Percentiles rank a stretch among this genome's conserved stretches.
phyloP scores from a whole-genome alignment of 2,113 vertebrate genomes.

The Hemicordylus capensis region DNA sequence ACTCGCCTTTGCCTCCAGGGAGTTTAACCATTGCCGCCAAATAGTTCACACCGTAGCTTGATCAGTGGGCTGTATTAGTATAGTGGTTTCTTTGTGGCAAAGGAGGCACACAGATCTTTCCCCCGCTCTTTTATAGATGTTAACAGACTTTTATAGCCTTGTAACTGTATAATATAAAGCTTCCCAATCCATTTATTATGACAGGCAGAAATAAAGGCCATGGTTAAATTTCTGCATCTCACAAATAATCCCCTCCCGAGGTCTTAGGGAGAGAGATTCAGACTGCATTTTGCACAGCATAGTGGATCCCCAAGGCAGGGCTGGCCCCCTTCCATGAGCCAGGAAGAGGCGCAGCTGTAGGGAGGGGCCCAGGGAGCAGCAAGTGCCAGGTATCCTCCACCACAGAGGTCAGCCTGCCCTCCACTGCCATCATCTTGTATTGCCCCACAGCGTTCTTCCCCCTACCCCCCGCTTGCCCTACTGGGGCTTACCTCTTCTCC shows the following conservation, averaged over 20 bases:
- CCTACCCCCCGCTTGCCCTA: no score
- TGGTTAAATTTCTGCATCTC: neutral
- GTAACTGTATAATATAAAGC: neutral
- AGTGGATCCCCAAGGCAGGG: no score
- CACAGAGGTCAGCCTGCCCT: no score
- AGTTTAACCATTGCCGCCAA: slow-evolving; percentile 2
- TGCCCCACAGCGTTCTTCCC: no score
- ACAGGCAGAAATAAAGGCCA: neutral
- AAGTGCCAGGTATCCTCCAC: no score
- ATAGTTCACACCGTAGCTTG: neutral
- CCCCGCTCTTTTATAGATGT: neutral
- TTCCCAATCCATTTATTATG: neutral
- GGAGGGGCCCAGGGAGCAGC: no score
- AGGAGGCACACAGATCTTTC: neutral
- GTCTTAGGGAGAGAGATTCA: neutral
- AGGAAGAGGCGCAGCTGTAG: no score
- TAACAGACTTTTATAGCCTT: neutral
- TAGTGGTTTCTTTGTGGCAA: slow-evolving; percentile 3
- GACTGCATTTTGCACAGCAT: neutral
- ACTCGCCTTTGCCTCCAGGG: slow-evolving; percentile 3
- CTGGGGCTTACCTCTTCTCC: no score
- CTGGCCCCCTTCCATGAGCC: no score
- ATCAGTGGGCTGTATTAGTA: neutral
- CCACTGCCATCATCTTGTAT: no score
- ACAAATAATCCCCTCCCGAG: neutral